Evolutionary conservation across 2,113 vertebrate species (phyloP).

Genomic region (Cacatua alba): DNA sequence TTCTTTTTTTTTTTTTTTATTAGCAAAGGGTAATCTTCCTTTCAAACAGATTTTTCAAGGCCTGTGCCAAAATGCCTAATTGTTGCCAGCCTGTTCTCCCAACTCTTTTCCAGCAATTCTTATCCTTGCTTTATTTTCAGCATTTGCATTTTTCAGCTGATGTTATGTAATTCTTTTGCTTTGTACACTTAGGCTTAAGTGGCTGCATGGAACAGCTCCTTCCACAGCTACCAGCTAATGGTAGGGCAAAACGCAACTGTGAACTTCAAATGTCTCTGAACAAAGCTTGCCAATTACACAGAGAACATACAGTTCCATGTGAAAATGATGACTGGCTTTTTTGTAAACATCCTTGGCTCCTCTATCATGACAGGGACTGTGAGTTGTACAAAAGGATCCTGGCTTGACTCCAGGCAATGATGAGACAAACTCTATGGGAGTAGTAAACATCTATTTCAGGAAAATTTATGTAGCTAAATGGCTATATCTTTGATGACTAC

Average conservation of each 20-base stretch:
- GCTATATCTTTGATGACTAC: neutral
- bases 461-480: constrained; percentile 9
- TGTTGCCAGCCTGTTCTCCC: neutral
- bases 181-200: neutral
- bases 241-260: neutral
- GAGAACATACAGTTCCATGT: constrained; percentile 56
- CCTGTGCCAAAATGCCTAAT: constrained; percentile 13
- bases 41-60: constrained; percentile 1
- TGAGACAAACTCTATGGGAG: constrained; percentile 19
- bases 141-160: constrained; percentile 36
- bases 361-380: neutral
- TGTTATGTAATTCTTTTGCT: constrained; percentile 17
- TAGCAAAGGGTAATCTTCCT: neutral
- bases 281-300: constrained; percentile 53
- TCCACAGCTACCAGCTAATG: constrained; percentile 25
- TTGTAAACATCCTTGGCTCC: constrained; percentile 51
- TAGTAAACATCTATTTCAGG: constrained; percentile 47
- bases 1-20: neutral
- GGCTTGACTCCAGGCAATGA: constrained; percentile 33
- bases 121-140: constrained; percentile 26
- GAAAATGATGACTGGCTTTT: constrained; percentile 49
- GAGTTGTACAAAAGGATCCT: constrained; percentile 47
- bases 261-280: constrained; percentile 10
- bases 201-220: constrained; percentile 8
- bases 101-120: constrained; percentile 2